Conservation (phyloP, 92 coral and sea anemone genomes). For the Pocillopora meandrina region DNA sequence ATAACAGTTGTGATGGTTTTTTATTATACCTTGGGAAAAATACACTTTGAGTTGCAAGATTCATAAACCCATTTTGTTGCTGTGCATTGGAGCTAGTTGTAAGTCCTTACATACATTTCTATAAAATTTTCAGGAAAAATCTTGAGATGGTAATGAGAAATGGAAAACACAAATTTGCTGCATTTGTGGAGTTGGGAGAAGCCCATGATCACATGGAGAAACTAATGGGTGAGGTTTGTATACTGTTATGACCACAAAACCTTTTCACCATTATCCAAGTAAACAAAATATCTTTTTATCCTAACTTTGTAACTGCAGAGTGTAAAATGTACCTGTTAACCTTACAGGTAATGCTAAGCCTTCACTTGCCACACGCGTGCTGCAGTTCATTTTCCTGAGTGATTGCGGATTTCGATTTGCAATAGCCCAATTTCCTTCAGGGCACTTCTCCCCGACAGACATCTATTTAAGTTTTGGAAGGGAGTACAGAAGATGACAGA, state of each 20-base stretch:
- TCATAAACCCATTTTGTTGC: constrained; percentile 5
- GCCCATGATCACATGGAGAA: not conserved
- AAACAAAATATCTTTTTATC: not conserved
- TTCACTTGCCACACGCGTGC: not conserved
- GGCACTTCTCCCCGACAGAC: not conserved
- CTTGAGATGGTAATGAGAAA: not conserved
- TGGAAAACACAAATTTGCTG: not conserved
- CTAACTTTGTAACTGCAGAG: not conserved
- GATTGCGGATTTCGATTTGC: not conserved
- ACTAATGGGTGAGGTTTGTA: not conserved
- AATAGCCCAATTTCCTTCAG: not conserved
- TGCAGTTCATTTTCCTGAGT: not conserved
- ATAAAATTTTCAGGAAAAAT: not conserved
- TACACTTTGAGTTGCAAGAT: not conserved
- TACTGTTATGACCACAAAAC: too few relatives aligned
- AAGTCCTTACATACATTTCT: too few relatives aligned
- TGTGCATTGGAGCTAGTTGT: too few relatives aligned
- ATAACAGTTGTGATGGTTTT: not conserved
- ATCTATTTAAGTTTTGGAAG: not conserved
- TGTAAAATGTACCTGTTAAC: too few relatives aligned
- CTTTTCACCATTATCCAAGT: not conserved
- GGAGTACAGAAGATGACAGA: too few relatives aligned
- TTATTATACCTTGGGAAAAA: not conserved
- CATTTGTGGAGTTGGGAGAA: not conserved
- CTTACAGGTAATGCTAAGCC: not conserved